Conservation (phyloP, 2,888 invertebrate genomes). For the Diarsia mendica region DNA sequence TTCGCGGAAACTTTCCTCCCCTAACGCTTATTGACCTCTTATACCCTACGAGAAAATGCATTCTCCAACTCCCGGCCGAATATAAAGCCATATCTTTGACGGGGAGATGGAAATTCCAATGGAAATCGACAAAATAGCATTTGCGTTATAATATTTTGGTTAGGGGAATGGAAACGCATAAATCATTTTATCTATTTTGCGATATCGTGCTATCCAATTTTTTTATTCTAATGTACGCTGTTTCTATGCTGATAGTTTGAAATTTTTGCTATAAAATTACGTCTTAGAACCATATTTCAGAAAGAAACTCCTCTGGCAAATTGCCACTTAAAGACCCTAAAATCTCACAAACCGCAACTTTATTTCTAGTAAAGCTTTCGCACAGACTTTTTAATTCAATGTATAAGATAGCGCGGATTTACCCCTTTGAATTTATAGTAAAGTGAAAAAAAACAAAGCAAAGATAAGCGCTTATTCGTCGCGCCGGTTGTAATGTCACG, state of each 20-base stretch:
- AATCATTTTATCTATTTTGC: slow-evolving; percentile 67
- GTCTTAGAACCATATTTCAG: slow-evolving; percentile 15
- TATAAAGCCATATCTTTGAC: slow-evolving; percentile 76
- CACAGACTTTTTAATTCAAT: slow-evolving; percentile 12
- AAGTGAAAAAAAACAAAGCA: slow-evolving; percentile 28
- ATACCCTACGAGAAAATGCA: slow-evolving; percentile 82
- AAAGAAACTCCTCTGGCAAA: slow-evolving; percentile 28
- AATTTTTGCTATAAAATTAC: slow-evolving; percentile 31
- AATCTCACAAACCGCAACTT: slow-evolving; percentile 13
- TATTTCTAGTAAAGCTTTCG: slow-evolving; percentile 17
- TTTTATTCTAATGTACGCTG: slow-evolving; percentile 54
- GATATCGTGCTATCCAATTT: slow-evolving; percentile 37
- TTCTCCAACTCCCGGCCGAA: slow-evolving; percentile 73
- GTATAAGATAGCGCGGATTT: slow-evolving; percentile 7
- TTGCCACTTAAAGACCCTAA: slow-evolving; percentile 33
- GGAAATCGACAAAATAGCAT: slow-evolving; percentile 77
- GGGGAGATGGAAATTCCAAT: slow-evolving; percentile 75
- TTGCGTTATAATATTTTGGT: slow-evolving; percentile 72
- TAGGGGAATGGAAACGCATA: slow-evolving; percentile 67
- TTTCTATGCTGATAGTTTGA: slow-evolving; percentile 40
- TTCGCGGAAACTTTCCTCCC: slow-evolving; percentile 78
- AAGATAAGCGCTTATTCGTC: slow-evolving; percentile 41
- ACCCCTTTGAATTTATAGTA: slow-evolving; percentile 33
- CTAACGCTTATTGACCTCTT: slow-evolving; percentile 84
- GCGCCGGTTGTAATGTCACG: slow-evolving; percentile 47